Base-by-base conservation (phyloP, 1,140 invertebrate species). In the Stenopsyche tienmushanensis region DNA sequence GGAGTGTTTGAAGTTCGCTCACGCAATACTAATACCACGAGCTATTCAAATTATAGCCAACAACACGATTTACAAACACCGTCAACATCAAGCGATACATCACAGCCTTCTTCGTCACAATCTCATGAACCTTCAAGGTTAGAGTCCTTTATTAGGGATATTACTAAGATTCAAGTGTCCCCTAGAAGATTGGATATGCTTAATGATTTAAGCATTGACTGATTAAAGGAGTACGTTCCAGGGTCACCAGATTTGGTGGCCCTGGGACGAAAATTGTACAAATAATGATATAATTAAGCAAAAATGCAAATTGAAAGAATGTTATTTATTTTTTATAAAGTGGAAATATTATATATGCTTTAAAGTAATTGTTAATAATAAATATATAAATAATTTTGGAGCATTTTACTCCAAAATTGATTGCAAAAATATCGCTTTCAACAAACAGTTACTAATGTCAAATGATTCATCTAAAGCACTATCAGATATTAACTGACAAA, bases 151-250 rank as follows among this genome's bases (percentile, higher is more conserved):
- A 75, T 77, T 1, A 73, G 77, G 0, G 78, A 80, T 54, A 76
- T 80, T 3, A 72, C 73, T 0, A 79, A 78, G 59, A 73, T 80
- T 1, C 77, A 78, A 15, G 72, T 78, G 0, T 78, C 66, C 62
- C 62, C 62, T 64, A 50, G 64, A 62, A 68, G 58, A 53, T 60
- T 68, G 42, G 63, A 80, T 42, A 77, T 79, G 71, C 75, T 78
- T n/a, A 78, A 80, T 71, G 78, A 81, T 53, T 69, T 81, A 2
- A 77, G 72, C 53, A 79, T 81, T 57, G 78, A 81, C 77, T 81
- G 80, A 81, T 78, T 81, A 76, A 80, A 72, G 73, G 71, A 68
- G n/a, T 79, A 78, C 72, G 69, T 80, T 66, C 77, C 80, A 24
- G 76, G 77, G 39, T 80, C 75, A 9, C 75, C 76, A 67, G 71